Conservation (phyloP, 2,888 invertebrate genomes). For the Netelia virgata region DNA sequence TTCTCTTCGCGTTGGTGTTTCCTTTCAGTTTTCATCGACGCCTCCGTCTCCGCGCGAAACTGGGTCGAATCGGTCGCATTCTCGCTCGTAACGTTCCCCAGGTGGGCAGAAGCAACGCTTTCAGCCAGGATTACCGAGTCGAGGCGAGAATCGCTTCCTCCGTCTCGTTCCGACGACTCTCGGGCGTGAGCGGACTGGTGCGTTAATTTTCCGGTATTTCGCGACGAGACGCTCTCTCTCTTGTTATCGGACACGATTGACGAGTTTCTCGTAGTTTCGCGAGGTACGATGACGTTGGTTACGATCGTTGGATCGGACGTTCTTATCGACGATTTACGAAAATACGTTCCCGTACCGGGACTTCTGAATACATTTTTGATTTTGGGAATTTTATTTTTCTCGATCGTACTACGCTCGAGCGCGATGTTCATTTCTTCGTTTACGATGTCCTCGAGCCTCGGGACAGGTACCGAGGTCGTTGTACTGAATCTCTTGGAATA, state of each 20-base stretch:
- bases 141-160: constrained; percentile 66
- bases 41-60: constrained; percentile 67
- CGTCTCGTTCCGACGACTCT: constrained; percentile 61
- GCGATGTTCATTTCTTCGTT: constrained; percentile 82
- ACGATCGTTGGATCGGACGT: constrained; percentile 78
- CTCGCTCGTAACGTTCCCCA: constrained; percentile 70
- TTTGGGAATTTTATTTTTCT: constrained; percentile 80
- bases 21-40: constrained; percentile 29
- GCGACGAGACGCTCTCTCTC: constrained; percentile 54
- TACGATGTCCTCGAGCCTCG: constrained; percentile 78
- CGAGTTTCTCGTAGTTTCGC: constrained; percentile 71
- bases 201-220: constrained; percentile 54
- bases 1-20: constrained; percentile 15
- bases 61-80: constrained; percentile 75
- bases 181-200: constrained; percentile 78
- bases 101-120: constrained; percentile 68
- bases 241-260: constrained; percentile 47
- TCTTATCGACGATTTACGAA: constrained; percentile 73
- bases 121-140: constrained; percentile 37
- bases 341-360: constrained; percentile 74
- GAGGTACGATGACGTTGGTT: constrained; percentile 77
- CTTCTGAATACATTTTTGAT: constrained; percentile 76
- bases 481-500: constrained; percentile 75
- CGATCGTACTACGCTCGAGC: constrained; percentile 78
- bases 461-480: constrained; percentile 67